phyloP scores from a whole-genome alignment of 1,140 invertebrate species.

The Drosophila nikananu region DNA sequence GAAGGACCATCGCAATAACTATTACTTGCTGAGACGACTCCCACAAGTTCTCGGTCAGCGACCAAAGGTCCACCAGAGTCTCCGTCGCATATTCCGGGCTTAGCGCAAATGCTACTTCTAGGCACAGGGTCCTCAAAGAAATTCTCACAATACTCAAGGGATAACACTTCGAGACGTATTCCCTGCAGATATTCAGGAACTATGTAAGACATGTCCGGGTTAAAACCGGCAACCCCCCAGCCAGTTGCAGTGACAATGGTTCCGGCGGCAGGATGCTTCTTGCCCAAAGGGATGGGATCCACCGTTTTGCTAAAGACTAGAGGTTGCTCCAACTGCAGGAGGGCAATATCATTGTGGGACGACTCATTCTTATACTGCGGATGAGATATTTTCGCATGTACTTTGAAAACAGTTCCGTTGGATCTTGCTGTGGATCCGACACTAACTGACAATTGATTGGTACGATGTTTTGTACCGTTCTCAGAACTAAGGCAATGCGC shows the following conservation, averaged over 20 bases:
- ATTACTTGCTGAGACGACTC: not conserved
- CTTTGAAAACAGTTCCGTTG: not conserved
- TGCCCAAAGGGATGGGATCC: not conserved
- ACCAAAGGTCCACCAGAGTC: slow-evolving; percentile 1
- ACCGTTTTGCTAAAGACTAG: not conserved
- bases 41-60: not conserved
- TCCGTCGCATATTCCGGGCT: slow-evolving; percentile 3
- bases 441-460: not conserved
- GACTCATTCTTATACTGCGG: not conserved
- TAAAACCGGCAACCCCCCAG: not conserved
- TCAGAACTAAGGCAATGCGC: not conserved
- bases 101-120: not conserved
- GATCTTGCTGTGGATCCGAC: not conserved
- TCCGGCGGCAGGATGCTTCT: not conserved
- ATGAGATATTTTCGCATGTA: not conserved
- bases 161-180: not conserved
- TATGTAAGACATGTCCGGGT: not conserved
- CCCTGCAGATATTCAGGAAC: slow-evolving; percentile 1
- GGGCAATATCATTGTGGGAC: not conserved
- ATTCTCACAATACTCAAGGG: slow-evolving; percentile 1
- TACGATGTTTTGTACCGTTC: not conserved
- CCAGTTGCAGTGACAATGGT: not conserved
- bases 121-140: not conserved
- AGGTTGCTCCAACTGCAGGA: not conserved
- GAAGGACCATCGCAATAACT: not conserved